Evolutionary conservation across 1,140 invertebrate genomes (phyloP).

Genomic region (Pseudomyrmex flavicornis): DNA sequence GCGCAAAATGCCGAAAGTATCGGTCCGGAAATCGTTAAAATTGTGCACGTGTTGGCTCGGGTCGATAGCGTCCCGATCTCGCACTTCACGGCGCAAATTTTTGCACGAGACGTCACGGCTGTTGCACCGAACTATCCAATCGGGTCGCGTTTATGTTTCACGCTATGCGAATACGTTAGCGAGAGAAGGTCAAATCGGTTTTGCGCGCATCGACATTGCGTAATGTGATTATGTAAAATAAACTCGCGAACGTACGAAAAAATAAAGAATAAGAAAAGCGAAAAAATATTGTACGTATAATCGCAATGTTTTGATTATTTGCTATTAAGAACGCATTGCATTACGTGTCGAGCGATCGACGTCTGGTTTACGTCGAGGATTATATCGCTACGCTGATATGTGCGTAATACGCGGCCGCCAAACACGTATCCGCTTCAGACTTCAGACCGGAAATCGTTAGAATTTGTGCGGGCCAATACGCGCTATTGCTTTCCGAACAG

Average conservation of each 20-base stretch:
- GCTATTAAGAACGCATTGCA: neutral
- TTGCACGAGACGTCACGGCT: conserved; percentile 32
- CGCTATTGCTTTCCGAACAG: conserved; percentile 5
- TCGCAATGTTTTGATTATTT: neutral
- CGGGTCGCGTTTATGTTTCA: conserved; percentile 35
- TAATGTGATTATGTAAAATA: neutral
- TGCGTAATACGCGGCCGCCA: conserved; percentile 26
- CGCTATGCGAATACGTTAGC: conserved; percentile 11
- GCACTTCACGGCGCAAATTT: conserved; percentile 48
- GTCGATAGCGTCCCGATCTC: conserved; percentile 51
- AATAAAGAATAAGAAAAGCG: neutral
- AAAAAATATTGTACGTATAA: neutral
- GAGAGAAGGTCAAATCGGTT: conserved; percentile 11
- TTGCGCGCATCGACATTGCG: neutral
- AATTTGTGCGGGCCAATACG: conserved; percentile 57
- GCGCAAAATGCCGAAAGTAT: conserved; percentile 28
- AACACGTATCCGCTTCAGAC: conserved; percentile 54
- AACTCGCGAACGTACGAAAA: neutral
- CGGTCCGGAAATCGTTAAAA: conserved; percentile 57
- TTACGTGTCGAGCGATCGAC: neutral
- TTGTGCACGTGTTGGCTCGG: conserved; percentile 52
- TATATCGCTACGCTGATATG: conserved; percentile 21
- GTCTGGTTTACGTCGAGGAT: conserved; percentile 57
- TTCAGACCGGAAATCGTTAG: conserved; percentile 74
- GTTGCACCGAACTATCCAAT: conserved; percentile 1